Evolutionary conservation across 2,113 vertebrate species (phyloP).

Genomic region (Onychorhynchus coronatus): DNA sequence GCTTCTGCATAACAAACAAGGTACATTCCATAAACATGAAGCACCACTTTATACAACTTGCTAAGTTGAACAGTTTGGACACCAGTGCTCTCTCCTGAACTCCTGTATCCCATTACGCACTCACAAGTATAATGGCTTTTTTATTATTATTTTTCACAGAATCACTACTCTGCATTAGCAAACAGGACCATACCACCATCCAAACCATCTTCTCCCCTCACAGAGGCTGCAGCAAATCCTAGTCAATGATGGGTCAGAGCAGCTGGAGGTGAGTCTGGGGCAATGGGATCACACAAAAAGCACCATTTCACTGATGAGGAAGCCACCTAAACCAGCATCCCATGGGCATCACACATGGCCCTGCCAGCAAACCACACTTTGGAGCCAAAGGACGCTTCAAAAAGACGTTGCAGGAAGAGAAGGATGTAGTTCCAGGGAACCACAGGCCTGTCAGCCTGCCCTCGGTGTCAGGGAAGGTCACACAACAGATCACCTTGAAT

Average conservation of each 20-base stretch:
- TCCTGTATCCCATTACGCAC: background rate
- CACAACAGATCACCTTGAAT: background rate
- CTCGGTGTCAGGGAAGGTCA: background rate
- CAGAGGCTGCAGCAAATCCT: background rate
- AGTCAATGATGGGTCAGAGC: rapidly evolving
- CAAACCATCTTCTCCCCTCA: background rate
- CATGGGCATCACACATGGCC: background rate
- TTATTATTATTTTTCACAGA: background rate
- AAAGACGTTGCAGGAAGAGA: background rate
- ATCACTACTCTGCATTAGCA: background rate
- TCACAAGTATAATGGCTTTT: background rate
- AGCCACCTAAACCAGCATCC: background rate
- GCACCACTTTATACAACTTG: background rate
- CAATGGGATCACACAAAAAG: background rate
- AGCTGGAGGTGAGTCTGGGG: rapidly evolving
- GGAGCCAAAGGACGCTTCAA: background rate
- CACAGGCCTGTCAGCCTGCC: background rate
- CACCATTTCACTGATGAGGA: background rate
- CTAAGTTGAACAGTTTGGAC: background rate
- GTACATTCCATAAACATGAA: background rate
- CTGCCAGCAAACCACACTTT: background rate
- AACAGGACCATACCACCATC: background rate
- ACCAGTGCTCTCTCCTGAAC: background rate
- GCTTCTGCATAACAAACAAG: background rate
- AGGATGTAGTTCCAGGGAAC: background rate